phyloP scores from a whole-genome alignment of 37 sponge, comb jelly and placozoan species.

The Diacarnus erythraeanus region DNA sequence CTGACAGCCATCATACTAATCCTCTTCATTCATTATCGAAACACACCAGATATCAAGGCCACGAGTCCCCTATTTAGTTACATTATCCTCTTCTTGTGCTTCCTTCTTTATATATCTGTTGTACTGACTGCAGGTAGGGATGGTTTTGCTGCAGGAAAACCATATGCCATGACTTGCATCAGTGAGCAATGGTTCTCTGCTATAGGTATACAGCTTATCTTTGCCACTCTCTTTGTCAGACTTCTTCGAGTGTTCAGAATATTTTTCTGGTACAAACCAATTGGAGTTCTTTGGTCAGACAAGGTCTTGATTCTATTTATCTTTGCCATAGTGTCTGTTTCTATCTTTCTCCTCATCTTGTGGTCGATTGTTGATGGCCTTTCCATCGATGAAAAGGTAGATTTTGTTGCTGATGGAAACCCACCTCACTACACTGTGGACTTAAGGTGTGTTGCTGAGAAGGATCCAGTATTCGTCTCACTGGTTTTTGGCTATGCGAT shows the following conservation, averaged over 20 bases:
- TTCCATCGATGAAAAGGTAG: background rate
- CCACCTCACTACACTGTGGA: conserved; percentile 2
- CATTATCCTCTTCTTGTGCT: conserved; percentile 43
- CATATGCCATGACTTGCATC: conserved; percentile 11
- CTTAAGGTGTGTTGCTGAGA: background rate
- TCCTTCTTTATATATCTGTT: conserved; percentile 11
- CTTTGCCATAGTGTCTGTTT: background rate
- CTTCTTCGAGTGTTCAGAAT: conserved; percentile 19
- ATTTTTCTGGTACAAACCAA: conserved; percentile 7
- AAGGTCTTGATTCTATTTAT: conserved; percentile 1
- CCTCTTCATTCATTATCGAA: conserved; percentile 14
- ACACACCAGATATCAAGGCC: conserved; percentile 33
- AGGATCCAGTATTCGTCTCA: background rate
- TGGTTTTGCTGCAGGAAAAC: background rate
- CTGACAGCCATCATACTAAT: conserved; percentile 7
- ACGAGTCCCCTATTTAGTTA: conserved; percentile 41
- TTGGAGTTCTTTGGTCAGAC: conserved; percentile 28
- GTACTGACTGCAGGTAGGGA: background rate
- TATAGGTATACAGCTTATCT: conserved; percentile 27
- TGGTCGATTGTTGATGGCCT: conserved; percentile 19
- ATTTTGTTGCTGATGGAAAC: background rate
- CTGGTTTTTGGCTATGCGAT: conserved; percentile 3
- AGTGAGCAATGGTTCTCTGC: conserved; percentile 8
- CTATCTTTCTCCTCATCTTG: background rate
- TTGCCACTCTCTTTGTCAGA: conserved; percentile 29